Base-by-base conservation (phyloP, 2,888 invertebrate species). In the Cantharis flavilabris region DNA sequence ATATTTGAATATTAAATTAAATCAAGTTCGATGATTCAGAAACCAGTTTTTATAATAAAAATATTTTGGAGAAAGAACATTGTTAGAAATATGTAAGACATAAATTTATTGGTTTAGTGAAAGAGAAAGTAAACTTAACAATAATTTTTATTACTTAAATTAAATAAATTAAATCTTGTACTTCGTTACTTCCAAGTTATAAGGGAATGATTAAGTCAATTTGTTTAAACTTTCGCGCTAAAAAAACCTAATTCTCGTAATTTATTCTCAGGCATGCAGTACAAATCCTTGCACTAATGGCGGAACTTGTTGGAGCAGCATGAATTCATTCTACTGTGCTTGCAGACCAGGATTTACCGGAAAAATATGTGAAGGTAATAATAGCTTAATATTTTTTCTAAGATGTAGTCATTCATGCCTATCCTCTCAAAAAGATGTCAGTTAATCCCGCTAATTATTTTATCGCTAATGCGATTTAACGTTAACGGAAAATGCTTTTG, bases 291-390 rank as follows among this genome's bases (percentile, higher is more conserved):
- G 94, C 86, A 91, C 92, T 69, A 93, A 94, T 86, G 94, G 94
- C 33, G 94, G 94, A 73, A 94, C 94, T 69, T 94, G 94, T 87
- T 94, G 94, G 94, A 93, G 92, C 83, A 94, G 93, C 81, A 91
- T 93, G 76, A 93, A 94, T 85, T 92, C 93, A 9, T 95, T 93
- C 88, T 93, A 93, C 86, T 97, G 97, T 87, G 92, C 94, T 73
- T 97, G 97, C 85, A 91, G 93, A 71, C 92, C 94, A 10, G 96
- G 95, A 9, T 96, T 92, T 85, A 93, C 92, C 2, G 96, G 96
- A 62, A 93, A 92, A 84, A 92, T 93, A 82, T 97, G 96, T 87
- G 94, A 95, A 91, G 93, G 94, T 93, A 88, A 88, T 86, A 84
- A 49, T 26, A 26, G 26, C n/a, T 49, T n/a, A n/a, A 49, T 49